phyloP scores from a whole-genome alignment of 1,140 invertebrate genomes.

The Conus ventricosus region DNA sequence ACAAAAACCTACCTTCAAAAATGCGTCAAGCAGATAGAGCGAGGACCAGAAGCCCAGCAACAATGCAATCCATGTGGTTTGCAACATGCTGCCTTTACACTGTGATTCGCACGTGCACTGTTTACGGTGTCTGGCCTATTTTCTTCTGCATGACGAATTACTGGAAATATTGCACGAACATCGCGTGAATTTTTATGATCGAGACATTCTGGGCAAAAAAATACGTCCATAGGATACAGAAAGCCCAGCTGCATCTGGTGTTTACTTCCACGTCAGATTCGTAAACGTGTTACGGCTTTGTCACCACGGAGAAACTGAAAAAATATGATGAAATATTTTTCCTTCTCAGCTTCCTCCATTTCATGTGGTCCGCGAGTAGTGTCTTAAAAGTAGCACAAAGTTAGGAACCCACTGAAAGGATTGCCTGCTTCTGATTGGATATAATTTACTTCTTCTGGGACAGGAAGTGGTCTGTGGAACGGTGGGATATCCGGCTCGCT shows the following conservation, averaged over 20 bases:
- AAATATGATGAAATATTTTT: constrained; percentile 31
- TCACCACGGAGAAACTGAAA: background rate
- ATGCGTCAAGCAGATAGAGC: constrained; percentile 71
- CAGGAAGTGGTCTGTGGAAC: constrained; percentile 40
- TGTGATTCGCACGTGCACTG: background rate
- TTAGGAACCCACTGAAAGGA: constrained; percentile 41
- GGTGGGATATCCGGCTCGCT: constrained; percentile 59
- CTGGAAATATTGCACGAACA: background rate
- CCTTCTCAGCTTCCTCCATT: constrained; percentile 23
- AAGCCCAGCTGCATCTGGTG: background rate
- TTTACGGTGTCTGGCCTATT: background rate
- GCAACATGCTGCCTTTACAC: constrained; percentile 53
- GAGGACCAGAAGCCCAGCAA: constrained; percentile 71
- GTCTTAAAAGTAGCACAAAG: constrained; percentile 45
- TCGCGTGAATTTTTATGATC: background rate
- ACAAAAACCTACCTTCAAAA: constrained; percentile 66
- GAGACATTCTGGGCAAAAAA: background rate
- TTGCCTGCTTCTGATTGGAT: constrained; percentile 55
- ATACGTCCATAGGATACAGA: background rate
- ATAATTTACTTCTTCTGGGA: constrained; percentile 19
- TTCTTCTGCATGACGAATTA: background rate
- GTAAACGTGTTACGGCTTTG: constrained; percentile 7
- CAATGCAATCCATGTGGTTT: constrained; percentile 68
- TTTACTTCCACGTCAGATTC: constrained; percentile 12
- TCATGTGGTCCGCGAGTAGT: constrained; percentile 23